Percentiles rank a stretch among this genome's conserved stretches.
These are phyloP conservation scores for Pelodiscus sinensis DNA, from an alignment of 2,113 vertebrate species.

Conservation along the genomic window DNA sequence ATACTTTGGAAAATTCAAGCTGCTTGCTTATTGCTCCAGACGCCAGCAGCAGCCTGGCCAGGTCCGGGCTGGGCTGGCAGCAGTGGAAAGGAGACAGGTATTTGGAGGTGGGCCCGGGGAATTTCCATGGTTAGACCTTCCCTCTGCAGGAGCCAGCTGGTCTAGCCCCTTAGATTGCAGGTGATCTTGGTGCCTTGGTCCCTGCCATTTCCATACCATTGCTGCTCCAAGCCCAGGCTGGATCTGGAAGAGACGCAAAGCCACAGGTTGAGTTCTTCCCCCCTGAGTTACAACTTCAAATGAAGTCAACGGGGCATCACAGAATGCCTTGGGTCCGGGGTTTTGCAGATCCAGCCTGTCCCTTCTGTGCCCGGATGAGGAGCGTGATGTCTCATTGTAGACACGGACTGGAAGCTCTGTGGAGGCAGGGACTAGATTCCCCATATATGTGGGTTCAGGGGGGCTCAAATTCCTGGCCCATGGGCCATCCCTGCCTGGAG, in stretches of 20 bases:
- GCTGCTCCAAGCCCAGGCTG: neutral
- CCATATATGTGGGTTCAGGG: neutral
- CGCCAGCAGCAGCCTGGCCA: neutral
- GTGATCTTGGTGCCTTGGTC: neutral
- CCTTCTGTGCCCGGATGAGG: neutral
- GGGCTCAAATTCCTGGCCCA: too few relatives aligned
- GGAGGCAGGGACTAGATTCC: neutral
- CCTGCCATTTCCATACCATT: rapidly evolving
- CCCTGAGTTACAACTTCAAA: rapidly evolving
- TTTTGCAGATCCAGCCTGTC: neutral
- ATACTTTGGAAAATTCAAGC: neutral
- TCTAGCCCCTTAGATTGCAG: neutral
- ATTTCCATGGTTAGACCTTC: neutral
- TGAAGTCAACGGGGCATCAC: neutral
- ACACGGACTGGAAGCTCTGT: neutral
- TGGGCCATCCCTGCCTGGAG: too few relatives aligned
- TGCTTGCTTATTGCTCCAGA: neutral
- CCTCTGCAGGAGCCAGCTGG: rapidly evolving
- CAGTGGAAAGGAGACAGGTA: neutral
- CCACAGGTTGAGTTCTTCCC: neutral
- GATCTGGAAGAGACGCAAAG: neutral
- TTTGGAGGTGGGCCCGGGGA: neutral
- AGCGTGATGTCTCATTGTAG: neutral
- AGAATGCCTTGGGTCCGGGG: neutral
- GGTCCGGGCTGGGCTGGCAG: neutral